Evolutionary conservation across 2,113 vertebrate genomes (phyloP).

Genomic region (Marcusenius ussheri): DNA sequence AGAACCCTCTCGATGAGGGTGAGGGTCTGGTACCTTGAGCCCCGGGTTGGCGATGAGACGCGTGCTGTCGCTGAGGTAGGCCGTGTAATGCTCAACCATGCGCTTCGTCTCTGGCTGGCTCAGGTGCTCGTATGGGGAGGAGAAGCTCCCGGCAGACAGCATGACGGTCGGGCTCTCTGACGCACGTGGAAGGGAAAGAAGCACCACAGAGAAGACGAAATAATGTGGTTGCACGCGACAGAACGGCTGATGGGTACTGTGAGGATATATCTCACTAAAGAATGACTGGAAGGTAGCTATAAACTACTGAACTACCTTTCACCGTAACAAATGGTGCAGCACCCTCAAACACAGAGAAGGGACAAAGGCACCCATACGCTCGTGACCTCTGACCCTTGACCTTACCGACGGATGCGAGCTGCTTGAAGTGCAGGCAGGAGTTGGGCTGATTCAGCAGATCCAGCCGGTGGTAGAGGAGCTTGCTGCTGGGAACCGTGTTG

Average conservation of each 20-base stretch:
- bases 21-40: conserved; percentile 69
- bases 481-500: conserved; percentile 91
- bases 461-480: conserved; percentile 88
- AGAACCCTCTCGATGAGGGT: background rate
- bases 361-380: too few species aligned
- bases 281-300: background rate
- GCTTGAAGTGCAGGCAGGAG: conserved; percentile 94
- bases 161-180: conserved; percentile 93
- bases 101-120: conserved; percentile 96
- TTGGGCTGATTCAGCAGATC: conserved; percentile 91
- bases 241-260: background rate
- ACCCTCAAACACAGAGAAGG: background rate
- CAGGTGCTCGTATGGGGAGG: conserved; percentile 93
- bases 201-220: background rate
- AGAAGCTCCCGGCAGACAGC: conserved; percentile 92
- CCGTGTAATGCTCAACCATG: conserved; percentile 98
- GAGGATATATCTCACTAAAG: background rate
- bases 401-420: conserved; percentile 89
- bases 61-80: conserved; percentile 97
- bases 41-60: conserved; percentile 94
- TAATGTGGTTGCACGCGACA: background rate
- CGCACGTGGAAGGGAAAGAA: background rate
- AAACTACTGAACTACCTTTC: background rate
- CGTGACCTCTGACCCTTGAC: background rate
- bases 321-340: background rate